Evolutionary conservation across 2,113 vertebrate genomes (phyloP).

Genomic region (Rynchops niger): DNA sequence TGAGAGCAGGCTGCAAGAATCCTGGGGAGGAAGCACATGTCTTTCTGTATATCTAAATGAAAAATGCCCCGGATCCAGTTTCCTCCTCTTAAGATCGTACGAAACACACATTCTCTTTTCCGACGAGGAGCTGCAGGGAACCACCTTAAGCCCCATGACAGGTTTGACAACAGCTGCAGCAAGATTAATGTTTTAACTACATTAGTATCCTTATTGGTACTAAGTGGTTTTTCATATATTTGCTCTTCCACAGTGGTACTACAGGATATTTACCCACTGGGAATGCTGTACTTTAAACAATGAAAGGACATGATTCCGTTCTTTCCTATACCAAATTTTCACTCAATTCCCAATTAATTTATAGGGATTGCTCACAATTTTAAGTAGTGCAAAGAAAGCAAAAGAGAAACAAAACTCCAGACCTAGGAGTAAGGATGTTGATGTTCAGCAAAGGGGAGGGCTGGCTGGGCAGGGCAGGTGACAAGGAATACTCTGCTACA

Average conservation of each 20-base stretch:
- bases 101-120: fast-evolving
- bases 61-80: conserved; percentile 66
- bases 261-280: conserved; percentile 37
- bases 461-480: neutral
- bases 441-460: neutral
- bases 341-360: neutral
- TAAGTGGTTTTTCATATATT: conserved; percentile 57
- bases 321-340: neutral
- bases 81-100: conserved; percentile 23
- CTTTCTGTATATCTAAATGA: conserved; percentile 36
- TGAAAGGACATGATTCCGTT: neutral
- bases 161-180: conserved; percentile 55
- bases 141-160: conserved; percentile 40
- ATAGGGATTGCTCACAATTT: neutral
- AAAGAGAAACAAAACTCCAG: neutral
- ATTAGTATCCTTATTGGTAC: conserved; percentile 41
- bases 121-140: neutral
- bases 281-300: conserved; percentile 25
- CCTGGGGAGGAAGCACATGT: conserved; percentile 57
- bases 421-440: neutral
- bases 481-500: neutral
- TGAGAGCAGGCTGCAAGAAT: conserved; percentile 51
- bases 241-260: conserved; percentile 33
- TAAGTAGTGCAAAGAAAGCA: neutral
- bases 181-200: conserved; percentile 50